phyloP scores from a whole-genome alignment of 1,140 invertebrate species.

The Sipha flava region DNA sequence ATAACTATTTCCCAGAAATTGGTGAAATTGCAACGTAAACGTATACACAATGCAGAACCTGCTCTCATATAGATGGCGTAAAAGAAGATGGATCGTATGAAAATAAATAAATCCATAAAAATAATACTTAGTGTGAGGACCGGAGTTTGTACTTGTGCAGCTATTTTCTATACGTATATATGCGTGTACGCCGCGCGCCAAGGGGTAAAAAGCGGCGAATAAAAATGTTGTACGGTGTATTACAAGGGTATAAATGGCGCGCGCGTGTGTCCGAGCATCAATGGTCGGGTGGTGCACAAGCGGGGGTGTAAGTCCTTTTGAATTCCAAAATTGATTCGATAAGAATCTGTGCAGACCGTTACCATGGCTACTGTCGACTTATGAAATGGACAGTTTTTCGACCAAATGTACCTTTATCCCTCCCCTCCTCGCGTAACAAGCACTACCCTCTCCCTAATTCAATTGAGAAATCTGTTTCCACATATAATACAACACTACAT shows the following conservation, averaged over 20 bases:
- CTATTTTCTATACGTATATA: neutral
- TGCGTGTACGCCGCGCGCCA: neutral
- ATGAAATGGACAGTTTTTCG: conserved; percentile 30
- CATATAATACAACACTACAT: neutral
- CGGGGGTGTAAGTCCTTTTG: conserved; percentile 6
- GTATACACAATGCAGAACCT: too few relatives aligned
- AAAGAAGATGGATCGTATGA: neutral
- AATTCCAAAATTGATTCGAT: conserved; percentile 32
- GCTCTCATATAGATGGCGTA: neutral
- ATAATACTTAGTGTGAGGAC: neutral
- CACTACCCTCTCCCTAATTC: neutral
- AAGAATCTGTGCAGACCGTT: conserved; percentile 27
- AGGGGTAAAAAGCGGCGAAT: conserved; percentile 24
- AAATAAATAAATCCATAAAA: neutral
- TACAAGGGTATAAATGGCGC: conserved; percentile 26
- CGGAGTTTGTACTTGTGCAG: neutral
- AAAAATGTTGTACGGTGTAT: conserved; percentile 27
- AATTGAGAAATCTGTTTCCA: conserved; percentile 25
- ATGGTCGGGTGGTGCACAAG: neutral
- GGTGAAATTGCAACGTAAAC: too few relatives aligned
- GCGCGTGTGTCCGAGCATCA: conserved; percentile 20
- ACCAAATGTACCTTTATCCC: conserved; percentile 27
- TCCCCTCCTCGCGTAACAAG: neutral
- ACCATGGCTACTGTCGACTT: conserved; percentile 26
- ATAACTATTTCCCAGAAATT: too few relatives aligned